These are phyloP conservation scores for Ptilonorhynchus violaceus DNA, from an alignment of 2,113 vertebrate species.

Conservation along the genomic window DNA sequence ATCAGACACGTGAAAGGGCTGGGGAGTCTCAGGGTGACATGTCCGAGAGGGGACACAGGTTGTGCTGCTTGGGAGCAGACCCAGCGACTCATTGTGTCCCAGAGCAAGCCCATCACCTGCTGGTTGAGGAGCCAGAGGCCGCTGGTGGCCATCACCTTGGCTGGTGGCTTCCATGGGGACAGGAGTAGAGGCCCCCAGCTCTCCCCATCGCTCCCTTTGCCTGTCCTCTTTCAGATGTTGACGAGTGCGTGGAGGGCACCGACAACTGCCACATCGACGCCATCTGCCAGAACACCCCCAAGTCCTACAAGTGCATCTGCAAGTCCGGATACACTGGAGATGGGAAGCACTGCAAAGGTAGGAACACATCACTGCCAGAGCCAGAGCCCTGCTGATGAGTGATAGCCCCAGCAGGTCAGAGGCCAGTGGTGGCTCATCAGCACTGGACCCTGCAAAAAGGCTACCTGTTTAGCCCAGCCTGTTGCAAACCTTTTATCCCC, in stretches of 20 bases:
- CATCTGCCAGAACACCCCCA: constrained; percentile 96
- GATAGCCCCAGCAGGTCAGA: fast-evolving
- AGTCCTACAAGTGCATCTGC: constrained; percentile 96
- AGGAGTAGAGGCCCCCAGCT: fast-evolving
- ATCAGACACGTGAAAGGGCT: background rate
- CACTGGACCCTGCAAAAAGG: background rate
- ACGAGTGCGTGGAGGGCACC: constrained; percentile 90
- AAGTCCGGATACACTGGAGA: constrained; percentile 96
- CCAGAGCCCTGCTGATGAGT: fast-evolving
- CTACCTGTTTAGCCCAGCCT: background rate
- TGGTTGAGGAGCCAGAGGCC: background rate
- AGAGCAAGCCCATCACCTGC: fast-evolving
- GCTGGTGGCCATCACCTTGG: background rate
- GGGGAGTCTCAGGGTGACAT: background rate
- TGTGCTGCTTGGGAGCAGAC: background rate
- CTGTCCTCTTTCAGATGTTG: constrained; percentile 82
- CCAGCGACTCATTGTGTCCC: background rate
- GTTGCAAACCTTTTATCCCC: background rate
- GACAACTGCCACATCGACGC: constrained; percentile 97
- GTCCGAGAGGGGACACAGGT: background rate
- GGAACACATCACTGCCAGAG: background rate
- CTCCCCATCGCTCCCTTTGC: background rate
- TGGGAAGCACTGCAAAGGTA: constrained; percentile 98
- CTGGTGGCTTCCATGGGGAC: background rate
- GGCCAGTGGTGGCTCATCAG: fast-evolving